These are phyloP conservation scores for Mythimna ferrago DNA, from an alignment of 2,888 invertebrate species.

Conservation along the genomic window DNA sequence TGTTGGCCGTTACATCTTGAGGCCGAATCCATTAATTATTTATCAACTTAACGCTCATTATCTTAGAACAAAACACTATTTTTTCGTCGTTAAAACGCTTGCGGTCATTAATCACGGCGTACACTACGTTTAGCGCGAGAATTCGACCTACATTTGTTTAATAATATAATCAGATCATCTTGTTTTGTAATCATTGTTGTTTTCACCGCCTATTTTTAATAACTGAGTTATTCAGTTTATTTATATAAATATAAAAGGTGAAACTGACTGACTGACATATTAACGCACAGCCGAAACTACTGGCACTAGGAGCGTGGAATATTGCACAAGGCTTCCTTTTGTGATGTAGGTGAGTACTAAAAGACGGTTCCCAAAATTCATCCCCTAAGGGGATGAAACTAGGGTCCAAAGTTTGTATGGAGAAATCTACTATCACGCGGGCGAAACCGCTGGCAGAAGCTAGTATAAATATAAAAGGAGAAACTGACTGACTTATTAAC, in stretches of 20 bases:
- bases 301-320: too few species aligned
- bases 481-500: too few species aligned
- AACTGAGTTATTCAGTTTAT: not conserved
- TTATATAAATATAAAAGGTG: not conserved
- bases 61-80: conserved; percentile 82
- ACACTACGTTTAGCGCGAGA: conserved; percentile 62
- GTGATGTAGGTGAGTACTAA: too few species aligned
- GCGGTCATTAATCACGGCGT: conserved; percentile 80
- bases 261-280: too few species aligned
- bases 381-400: too few species aligned
- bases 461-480: too few species aligned
- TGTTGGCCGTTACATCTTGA: conserved; percentile 70
- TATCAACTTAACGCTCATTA: conserved; percentile 84
- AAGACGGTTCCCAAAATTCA: too few species aligned
- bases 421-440: too few species aligned
- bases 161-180: conserved; percentile 56
- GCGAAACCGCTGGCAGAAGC: too few species aligned
- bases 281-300: too few species aligned
- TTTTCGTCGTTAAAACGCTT: conserved; percentile 76
- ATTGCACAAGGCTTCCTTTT: too few species aligned
- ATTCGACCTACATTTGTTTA: conserved; percentile 60
- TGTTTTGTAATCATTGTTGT: conserved; percentile 37
- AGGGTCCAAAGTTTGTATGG: too few species aligned
- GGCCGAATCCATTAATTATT: conserved; percentile 81
- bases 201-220: conserved; percentile 32